Evolutionary conservation across 2,797 vertebrate species (phyloP).

Genomic region (Chiloscyllium punctatum): DNA sequence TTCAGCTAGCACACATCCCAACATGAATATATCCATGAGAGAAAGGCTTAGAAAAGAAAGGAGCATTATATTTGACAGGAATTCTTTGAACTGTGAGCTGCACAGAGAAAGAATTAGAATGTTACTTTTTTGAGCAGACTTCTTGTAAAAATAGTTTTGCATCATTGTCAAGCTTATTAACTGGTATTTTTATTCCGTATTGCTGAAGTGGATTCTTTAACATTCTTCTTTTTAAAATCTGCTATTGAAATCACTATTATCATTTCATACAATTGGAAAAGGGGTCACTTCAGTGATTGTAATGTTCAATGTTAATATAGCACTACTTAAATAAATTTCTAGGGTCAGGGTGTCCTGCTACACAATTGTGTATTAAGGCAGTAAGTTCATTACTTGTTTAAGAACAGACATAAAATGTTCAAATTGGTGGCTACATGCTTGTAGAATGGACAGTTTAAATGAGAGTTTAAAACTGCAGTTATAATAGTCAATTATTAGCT

Average conservation of each 20-base stretch:
- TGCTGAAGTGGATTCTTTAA: not conserved
- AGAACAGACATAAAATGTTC: not conserved
- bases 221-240: not conserved
- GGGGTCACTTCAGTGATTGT: not conserved
- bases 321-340: not conserved
- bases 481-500: not conserved
- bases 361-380: not conserved
- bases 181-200: not conserved
- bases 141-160: not conserved
- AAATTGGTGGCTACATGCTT: not conserved
- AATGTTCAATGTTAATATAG: not conserved
- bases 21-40: not conserved
- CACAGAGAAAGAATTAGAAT: not conserved
- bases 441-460: not conserved
- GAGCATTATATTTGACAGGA: not conserved
- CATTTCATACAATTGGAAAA: not conserved
- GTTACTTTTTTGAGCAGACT: not conserved
- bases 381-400: not conserved
- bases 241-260: not conserved
- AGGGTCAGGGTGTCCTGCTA: not conserved
- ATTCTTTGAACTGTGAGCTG: not conserved
- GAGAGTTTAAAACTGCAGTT: not conserved
- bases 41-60: not conserved
- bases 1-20: not conserved
- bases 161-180: not conserved